Base-by-base conservation (phyloP, 2,797 vertebrate species). In the Brachymystax lenok region DNA sequence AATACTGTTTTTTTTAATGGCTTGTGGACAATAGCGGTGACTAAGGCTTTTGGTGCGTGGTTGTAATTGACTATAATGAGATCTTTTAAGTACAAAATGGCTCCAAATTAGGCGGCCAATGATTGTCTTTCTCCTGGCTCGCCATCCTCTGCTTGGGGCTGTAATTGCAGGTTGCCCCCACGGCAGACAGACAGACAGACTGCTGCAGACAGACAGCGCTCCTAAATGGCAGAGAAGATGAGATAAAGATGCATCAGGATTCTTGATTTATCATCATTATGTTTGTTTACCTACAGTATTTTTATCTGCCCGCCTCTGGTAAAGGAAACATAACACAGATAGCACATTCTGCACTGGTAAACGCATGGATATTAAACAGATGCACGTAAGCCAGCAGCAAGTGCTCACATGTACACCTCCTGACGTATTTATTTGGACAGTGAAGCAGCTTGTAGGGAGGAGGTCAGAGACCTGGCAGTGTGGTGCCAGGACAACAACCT, bases 151-250 rank as follows among this genome's bases (percentile, higher is more conserved):
- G 54, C 75, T 77, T 77, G 81, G 74, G 63, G 64, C 70, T 6
- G 51, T 86, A 83, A 87, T 84, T 85, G 56, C 77, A 71, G 59
- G 77, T 83, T 80, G 77, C 84, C 82, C 84, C 80, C 74, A 69
- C 77, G 52, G 74, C 24, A 71, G 75, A 35, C 33, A 69, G 30
- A 40, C 7, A 67, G 64, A 14, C 16, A 67, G 64, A 6, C 16
- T 8, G 19, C 68, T 46, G 68, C 30, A 69, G 33, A 40, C 7
- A 68, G 66, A 16, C 66, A 68, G 66, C 7, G 5, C 27, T 16
- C 13, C 13, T 66, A 27, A 66, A 66, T 30, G 63, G 13, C 5
- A 16, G 46, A 71, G 24, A 40, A 71, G 12, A 71, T 12, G 17
- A 27, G 54, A 28, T 17, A 7, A 14, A 28, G 61, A 59, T 5